These are phyloP conservation scores for Spinibarbus caldwelli DNA, from an alignment of 2,797 vertebrate species.

Conservation along the genomic window DNA sequence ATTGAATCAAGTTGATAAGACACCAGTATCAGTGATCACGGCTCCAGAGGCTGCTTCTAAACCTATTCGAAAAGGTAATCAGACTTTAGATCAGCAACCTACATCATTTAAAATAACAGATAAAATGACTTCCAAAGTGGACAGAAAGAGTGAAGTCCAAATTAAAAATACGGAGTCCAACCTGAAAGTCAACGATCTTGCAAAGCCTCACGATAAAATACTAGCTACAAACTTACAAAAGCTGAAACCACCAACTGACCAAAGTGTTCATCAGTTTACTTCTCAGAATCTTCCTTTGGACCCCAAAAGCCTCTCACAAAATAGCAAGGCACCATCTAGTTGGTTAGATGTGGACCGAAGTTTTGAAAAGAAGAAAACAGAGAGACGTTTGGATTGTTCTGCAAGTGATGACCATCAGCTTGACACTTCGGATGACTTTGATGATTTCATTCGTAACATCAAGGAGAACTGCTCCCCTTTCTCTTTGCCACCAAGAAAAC, in stretches of 20 bases:
- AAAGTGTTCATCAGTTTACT: slow-evolving; percentile 55
- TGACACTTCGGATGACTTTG: slow-evolving; percentile 83
- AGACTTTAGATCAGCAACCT: slow-evolving; percentile 15
- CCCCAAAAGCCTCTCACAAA: slow-evolving; percentile 39
- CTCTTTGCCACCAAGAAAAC: slow-evolving; percentile 86
- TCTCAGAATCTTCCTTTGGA: slow-evolving; percentile 49
- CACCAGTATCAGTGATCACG: not conserved
- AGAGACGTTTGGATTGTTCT: slow-evolving; percentile 70
- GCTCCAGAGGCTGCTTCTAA: not conserved
- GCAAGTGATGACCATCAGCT: slow-evolving; percentile 78
- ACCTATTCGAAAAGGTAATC: not conserved
- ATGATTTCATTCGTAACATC: slow-evolving; percentile 89
- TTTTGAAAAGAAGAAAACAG: slow-evolving; percentile 65
- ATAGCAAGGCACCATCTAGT: slow-evolving; percentile 70
- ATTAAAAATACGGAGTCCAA: slow-evolving; percentile 15
- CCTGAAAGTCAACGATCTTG: slow-evolving; percentile 5
- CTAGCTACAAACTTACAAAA: slow-evolving; percentile 46
- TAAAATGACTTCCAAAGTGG: slow-evolving; percentile 5
- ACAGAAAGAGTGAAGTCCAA: slow-evolving; percentile 26
- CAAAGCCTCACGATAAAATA: slow-evolving; percentile 31
- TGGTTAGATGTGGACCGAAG: slow-evolving; percentile 79
- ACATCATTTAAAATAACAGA: slow-evolving; percentile 18
- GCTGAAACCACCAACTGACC: slow-evolving; percentile 23
- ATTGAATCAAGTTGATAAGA: slow-evolving; percentile 3
- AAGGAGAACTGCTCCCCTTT: slow-evolving; percentile 86